Evolutionary conservation across 2,888 invertebrate genomes (phyloP).

Genomic region (Podotricha telesiphe): DNA sequence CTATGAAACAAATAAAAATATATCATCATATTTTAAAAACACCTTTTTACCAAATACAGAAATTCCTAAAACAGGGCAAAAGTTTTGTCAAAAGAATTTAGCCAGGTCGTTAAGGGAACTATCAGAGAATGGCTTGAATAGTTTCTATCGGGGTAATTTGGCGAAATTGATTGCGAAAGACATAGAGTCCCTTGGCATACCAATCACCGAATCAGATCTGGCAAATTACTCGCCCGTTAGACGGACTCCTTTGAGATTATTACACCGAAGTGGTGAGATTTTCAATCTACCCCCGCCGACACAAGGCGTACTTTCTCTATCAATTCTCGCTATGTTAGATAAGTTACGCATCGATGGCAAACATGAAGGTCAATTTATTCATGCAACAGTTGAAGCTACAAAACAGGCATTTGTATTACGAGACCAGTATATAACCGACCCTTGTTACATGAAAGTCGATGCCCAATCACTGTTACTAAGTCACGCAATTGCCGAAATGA

Average conservation of each 20-base stretch:
- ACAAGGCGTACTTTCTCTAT: conserved; percentile 70
- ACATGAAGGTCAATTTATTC: conserved; percentile 69
- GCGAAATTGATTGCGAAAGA: conserved; percentile 67
- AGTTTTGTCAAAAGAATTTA: conserved; percentile 62
- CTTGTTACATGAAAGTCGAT: conserved; percentile 63
- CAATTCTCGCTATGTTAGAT: conserved; percentile 69
- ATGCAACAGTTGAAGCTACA: conserved; percentile 65
- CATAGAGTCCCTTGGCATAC: conserved; percentile 62
- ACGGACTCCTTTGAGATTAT: conserved; percentile 62
- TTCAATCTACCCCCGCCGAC: conserved; percentile 75
- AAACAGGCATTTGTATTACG: conserved; percentile 53
- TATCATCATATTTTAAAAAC: conserved; percentile 53
- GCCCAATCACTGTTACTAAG: conserved; percentile 58
- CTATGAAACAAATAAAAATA: conserved; percentile 19
- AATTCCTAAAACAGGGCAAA: conserved; percentile 60
- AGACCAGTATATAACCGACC: conserved; percentile 67
- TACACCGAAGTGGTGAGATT: conserved; percentile 64
- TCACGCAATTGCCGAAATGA: conserved; percentile 58
- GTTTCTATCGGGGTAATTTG: conserved; percentile 69
- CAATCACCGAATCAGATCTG: conserved; percentile 68
- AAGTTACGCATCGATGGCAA: conserved; percentile 64
- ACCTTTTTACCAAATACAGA: conserved; percentile 59
- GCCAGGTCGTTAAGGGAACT: conserved; percentile 62
- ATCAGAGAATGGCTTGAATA: conserved; percentile 63
- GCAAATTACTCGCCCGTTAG: conserved; percentile 62